Evolutionary conservation across 2,797 vertebrate species (phyloP).

Genomic region (Gallinago stenura): DNA sequence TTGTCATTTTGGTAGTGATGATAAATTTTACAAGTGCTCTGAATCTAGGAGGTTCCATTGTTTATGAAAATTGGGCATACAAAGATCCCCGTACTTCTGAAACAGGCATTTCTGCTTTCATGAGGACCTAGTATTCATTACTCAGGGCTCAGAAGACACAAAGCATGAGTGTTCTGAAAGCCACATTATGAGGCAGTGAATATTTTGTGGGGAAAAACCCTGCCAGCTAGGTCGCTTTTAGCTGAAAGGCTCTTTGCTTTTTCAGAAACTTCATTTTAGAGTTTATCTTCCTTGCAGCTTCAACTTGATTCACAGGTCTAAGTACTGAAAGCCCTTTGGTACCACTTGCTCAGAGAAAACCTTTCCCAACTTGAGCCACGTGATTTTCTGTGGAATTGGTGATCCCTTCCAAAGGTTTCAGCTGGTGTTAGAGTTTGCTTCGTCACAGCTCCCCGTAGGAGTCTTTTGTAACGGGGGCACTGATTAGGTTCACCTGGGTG

Average conservation of each 20-base stretch:
- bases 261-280: not conserved
- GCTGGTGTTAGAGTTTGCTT: not conserved
- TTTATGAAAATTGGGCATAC: not conserved
- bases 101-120: not conserved
- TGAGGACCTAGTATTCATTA: fast-evolving
- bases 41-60: fast-evolving
- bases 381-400: not conserved
- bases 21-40: not conserved
- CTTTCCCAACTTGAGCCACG: not conserved
- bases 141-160: not conserved
- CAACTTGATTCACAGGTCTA: not conserved
- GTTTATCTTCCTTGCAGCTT: not conserved
- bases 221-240: not conserved
- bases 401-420: not conserved
- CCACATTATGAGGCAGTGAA: not conserved
- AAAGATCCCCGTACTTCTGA: not conserved
- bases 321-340: not conserved
- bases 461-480: not conserved
- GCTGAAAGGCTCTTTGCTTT: not conserved
- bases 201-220: not conserved
- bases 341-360: not conserved
- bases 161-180: not conserved
- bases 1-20: not conserved
- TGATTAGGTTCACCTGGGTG: not conserved
- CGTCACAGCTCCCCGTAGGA: fast-evolving